Percentiles rank a stretch among this genome's conserved stretches.
phyloP scores from a whole-genome alignment of 1,140 invertebrate species.

The Drosophila santomea region DNA sequence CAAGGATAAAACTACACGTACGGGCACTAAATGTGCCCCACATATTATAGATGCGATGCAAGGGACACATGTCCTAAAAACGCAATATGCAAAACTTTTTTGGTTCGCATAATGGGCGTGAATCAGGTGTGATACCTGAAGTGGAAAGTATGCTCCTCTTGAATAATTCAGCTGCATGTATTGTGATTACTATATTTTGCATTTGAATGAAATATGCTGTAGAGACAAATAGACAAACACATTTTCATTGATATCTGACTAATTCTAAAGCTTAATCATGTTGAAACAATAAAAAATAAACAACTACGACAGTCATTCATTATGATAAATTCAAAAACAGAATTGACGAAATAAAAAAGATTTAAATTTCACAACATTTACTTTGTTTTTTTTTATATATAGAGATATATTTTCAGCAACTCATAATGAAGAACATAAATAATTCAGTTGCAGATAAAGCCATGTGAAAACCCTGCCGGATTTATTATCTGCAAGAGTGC shows the following conservation, averaged over 20 bases:
- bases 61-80: slow-evolving; percentile 16
- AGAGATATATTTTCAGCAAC: slow-evolving; percentile 21
- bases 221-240: not conserved
- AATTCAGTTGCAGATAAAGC: slow-evolving; percentile 16
- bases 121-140: slow-evolving; percentile 29
- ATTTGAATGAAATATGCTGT: not conserved
- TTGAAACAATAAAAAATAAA: too few species aligned
- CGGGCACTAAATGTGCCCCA: slow-evolving; percentile 28
- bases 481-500: slow-evolving; percentile 24
- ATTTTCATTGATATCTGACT: too few species aligned
- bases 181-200: not conserved
- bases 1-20: slow-evolving; percentile 64
- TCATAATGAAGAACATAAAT: slow-evolving; percentile 20
- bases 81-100: slow-evolving; percentile 32
- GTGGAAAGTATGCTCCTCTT: slow-evolving; percentile 11
- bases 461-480: slow-evolving; percentile 3
- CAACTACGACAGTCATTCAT: too few species aligned
- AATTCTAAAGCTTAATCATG: not conserved
- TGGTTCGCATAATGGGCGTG: slow-evolving; percentile 21
- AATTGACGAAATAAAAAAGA: not conserved
- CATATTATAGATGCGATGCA: slow-evolving; percentile 31
- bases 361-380: slow-evolving; percentile 8
- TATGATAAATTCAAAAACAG: too few species aligned
- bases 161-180: slow-evolving; percentile 33
- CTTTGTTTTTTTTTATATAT: not conserved